Evolutionary conservation across 1,140 invertebrate species (phyloP).

Genomic region (Colletes latitarsis): DNA sequence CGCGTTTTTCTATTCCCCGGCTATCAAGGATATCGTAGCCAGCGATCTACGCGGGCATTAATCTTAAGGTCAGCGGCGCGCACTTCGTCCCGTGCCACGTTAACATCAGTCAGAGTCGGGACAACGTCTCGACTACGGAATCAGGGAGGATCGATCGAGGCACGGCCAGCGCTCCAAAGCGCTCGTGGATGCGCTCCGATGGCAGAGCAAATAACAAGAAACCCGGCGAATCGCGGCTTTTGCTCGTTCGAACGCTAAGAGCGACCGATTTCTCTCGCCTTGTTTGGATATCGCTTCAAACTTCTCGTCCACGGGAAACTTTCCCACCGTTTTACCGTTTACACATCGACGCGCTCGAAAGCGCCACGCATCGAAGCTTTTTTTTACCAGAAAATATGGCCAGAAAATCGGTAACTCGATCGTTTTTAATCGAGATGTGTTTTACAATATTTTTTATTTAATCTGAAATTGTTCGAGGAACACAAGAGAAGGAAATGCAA

Average conservation of each 20-base stretch:
- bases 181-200: conserved; percentile 29
- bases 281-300: conserved; percentile 62
- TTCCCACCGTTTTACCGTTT: not conserved
- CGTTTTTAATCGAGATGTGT: too few species aligned
- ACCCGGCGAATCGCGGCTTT: conserved; percentile 38
- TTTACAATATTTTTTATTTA: too few species aligned
- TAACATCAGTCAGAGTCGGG: conserved; percentile 29
- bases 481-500: too few species aligned
- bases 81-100: conserved; percentile 37
- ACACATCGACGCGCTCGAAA: not conserved
- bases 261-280: conserved; percentile 17
- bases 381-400: too few species aligned
- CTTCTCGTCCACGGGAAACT: conserved; percentile 33
- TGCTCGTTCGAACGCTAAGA: conserved; percentile 9
- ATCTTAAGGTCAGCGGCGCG: conserved; percentile 44
- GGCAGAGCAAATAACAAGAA: conserved; percentile 49
- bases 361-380: too few species aligned
- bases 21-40: conserved; percentile 23
- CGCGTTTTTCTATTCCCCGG: conserved; percentile 27
- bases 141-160: conserved; percentile 51
- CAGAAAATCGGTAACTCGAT: too few species aligned
- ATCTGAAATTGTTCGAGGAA: too few species aligned
- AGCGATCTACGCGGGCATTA: conserved; percentile 38
- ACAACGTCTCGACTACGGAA: conserved; percentile 37
- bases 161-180: conserved; percentile 13